Percentiles rank a stretch among this genome's conserved stretches.
These are phyloP conservation scores for Meandrina meandrites DNA, from an alignment of 92 coral and sea anemone genomes.

Conservation along the genomic window DNA sequence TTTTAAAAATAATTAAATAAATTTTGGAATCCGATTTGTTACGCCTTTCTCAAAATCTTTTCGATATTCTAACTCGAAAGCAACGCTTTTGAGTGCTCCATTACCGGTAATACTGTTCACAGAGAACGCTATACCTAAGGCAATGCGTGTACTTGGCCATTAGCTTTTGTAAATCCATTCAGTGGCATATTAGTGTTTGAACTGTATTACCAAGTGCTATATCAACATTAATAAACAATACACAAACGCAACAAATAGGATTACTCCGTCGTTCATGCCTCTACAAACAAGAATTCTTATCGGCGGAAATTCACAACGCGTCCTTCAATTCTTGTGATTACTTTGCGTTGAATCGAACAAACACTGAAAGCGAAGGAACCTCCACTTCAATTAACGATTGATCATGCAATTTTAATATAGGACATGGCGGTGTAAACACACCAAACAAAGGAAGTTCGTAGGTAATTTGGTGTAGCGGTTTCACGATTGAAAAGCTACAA, in stretches of 20 bases:
- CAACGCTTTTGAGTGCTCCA: no score
- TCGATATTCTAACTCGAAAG: no score
- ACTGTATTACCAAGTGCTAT: neutral
- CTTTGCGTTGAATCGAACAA: conserved; percentile 7
- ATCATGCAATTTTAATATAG: conserved; percentile 33
- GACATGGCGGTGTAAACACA: conserved; percentile 15
- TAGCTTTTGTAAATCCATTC: neutral
- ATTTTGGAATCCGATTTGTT: no score
- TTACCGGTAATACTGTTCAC: no score
- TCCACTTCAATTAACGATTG: conserved; percentile 4
- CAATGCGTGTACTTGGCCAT: neutral
- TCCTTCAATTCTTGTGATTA: neutral
- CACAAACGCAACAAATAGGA: conserved; percentile 5
- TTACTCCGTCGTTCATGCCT: neutral
- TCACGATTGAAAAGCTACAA: conserved; percentile 2
- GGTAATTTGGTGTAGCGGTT: conserved; percentile 15
- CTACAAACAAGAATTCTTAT: neutral
- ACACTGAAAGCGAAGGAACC: neutral
- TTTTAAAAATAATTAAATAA: no score
- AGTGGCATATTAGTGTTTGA: neutral
- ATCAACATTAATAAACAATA: neutral
- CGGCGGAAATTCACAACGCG: conserved; percentile 5
- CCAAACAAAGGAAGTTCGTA: neutral
- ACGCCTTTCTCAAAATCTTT: no score
- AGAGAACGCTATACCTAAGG: no score